phyloP scores from a whole-genome alignment of 1,140 invertebrate species.

The Drosophila truncata region DNA sequence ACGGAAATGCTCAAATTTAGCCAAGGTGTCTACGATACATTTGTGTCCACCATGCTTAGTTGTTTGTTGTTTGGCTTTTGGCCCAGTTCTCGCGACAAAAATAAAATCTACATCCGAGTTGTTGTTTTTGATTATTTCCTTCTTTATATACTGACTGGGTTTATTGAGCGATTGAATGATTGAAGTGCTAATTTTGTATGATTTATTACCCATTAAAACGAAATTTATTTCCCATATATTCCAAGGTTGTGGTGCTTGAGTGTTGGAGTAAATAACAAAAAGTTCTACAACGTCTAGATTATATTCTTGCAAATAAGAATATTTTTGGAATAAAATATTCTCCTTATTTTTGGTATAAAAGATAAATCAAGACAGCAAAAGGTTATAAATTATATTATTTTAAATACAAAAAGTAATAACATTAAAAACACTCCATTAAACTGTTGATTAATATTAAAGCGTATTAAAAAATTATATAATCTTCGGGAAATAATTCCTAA shows the following conservation, averaged over 20 bases:
- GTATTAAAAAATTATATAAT: not conserved
- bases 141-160: not conserved
- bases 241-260: too few species aligned
- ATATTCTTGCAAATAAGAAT: not conserved
- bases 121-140: slow-evolving; percentile 17
- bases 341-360: too few species aligned
- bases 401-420: too few species aligned
- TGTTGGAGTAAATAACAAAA: not conserved
- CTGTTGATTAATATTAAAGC: not conserved
- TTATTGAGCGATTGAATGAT: slow-evolving; percentile 4
- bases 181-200: slow-evolving; percentile 1
- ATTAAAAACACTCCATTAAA: not conserved
- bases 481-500: not conserved
- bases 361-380: not conserved
- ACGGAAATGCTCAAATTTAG: slow-evolving; percentile 76
- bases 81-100: slow-evolving; percentile 40
- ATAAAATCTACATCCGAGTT: slow-evolving; percentile 4
- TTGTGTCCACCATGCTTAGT: slow-evolving; percentile 1
- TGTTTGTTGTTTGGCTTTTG: slow-evolving; percentile 17
- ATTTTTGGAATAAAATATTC: too few species aligned
- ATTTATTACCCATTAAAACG: slow-evolving; percentile 11
- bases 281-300: not conserved
- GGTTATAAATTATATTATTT: not conserved
- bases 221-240: not conserved
- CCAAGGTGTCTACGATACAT: slow-evolving; percentile 62